Base-by-base conservation (phyloP, 2,888 invertebrate species). In the Philhelius pedissequus region DNA sequence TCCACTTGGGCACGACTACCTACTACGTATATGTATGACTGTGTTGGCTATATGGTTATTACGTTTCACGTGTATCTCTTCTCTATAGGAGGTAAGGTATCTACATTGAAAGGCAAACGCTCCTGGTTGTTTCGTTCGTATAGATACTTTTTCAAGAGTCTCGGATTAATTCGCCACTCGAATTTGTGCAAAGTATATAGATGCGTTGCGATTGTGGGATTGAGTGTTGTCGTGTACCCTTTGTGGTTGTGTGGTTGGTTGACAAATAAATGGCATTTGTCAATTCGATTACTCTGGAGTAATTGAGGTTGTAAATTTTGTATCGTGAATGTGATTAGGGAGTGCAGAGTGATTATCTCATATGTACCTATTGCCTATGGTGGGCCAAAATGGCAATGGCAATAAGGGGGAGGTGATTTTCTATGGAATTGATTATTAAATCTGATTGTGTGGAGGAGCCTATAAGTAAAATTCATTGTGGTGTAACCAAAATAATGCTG, bases 231-330 rank as follows among this genome's bases (percentile, higher is more conserved):
- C 62, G 77, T 52, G 58, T 43, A 35, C 15, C 43, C 62, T 64
- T 78, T 74, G 80, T 74, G 79, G 73, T 68, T 75, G 71, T 83
- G 78, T 62, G 78, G 69, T 70, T 74, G 71, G 69, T 75, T 84
- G 80, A 84, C 84, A 84, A 84, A 84, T 80, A 80, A 84, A 84
- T 84, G 84, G 75, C 68, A 80, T 84, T 84, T 84, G 79, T 84
- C 84, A 84, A 84, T 84, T 76, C 76, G 84, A 84, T 84, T 84
- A 84, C 68, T 62, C 58, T 80, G 71, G 62, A 84, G 75, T 84
- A 80, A 84, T 84, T 84, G 84, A 75, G 80, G 84, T 80, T 76
- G 80, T 84, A 80, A 84, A 79, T 80, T 71, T 75, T 68, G 80
- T 76, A 71, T 69, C 48, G 54, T 48, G 60, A 82, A 54, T 68